Base-by-base conservation (phyloP, 1,140 invertebrate species). In the Nomia melanderi region DNA sequence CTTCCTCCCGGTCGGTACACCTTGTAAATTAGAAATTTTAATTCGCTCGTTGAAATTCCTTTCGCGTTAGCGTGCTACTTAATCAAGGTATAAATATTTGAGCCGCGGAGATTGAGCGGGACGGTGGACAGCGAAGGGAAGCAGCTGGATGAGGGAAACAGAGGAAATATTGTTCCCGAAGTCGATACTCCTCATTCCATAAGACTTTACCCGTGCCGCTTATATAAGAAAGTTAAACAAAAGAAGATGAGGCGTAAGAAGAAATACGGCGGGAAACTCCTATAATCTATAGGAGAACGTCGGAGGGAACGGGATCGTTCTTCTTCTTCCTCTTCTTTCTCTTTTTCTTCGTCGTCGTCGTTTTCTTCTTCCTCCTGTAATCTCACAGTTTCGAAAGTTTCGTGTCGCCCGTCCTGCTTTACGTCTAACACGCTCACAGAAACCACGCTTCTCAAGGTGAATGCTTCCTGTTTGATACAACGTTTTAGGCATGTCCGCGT, bases 131-230 rank as follows among this genome's bases (percentile, higher is more conserved):
- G 57, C 14, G 14, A 17, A 1, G 14, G 14, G 73, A 63, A 56
- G 62, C 53, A 36, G 56, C 76, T 60, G 5, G 54, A 77, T 57
- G 76, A 81, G 62, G 66, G 71, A 79, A 67, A 83, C 71, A 80
- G 66, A 76, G 82, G 78, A 86, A 87, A 87, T 84, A 85, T 85
- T 82, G 82, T 76, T 86, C 79, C n/a, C 59, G 50, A 39, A 62
- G 31, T 57, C 44, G 77, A 63, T 56, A 65, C 64, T 27, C 17
- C 47, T 73, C 53, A 23, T 62, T 59, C 39, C 20, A 11, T 44
- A 36, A 41, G 60, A 67, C 39, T 79, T 76, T 70, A n/a, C 56
- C 54, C 41, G 36, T 27, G 59, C 44, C 41, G 65, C 78, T 70
- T 79, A 65, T 64, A 70, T 79, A 79, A 70, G 73, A 77, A 79